Evolutionary conservation across 2,797 vertebrate species (phyloP).

Genomic region (Acipenser transmontanus): DNA sequence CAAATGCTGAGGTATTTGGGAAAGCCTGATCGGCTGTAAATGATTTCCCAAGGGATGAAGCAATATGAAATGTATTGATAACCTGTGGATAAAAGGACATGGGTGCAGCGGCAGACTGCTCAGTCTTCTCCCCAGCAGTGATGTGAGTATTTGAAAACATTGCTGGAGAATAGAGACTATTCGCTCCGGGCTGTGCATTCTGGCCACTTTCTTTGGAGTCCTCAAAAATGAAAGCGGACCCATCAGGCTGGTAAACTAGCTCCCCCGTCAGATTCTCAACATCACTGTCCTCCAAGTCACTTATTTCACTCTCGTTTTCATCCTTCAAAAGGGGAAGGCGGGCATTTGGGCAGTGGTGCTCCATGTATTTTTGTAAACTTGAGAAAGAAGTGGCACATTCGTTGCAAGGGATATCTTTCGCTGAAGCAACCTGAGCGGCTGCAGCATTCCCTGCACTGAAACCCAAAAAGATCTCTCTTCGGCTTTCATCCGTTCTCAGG

Average conservation of each 20-base stretch:
- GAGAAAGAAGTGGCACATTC: slow-evolving; percentile 99
- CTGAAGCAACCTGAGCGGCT: slow-evolving; percentile 84
- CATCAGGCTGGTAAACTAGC: slow-evolving; percentile 99
- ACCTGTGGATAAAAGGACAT: slow-evolving; percentile 99
- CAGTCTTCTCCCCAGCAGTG: slow-evolving; percentile 74
- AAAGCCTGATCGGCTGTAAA: slow-evolving; percentile 91
- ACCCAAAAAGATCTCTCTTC: slow-evolving; percentile 85
- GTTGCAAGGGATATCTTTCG: slow-evolving; percentile 99
- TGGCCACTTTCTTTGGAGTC: slow-evolving; percentile 96
- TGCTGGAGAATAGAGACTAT: slow-evolving; percentile 86
- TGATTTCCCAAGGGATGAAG: slow-evolving; percentile 98
- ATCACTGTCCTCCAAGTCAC: slow-evolving; percentile 94
- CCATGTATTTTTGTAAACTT: slow-evolving; percentile 99
- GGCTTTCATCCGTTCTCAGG: slow-evolving; percentile 88
- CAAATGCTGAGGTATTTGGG: slow-evolving; percentile 99
- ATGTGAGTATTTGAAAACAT: slow-evolving; percentile 85
- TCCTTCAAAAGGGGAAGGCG: slow-evolving; percentile 88
- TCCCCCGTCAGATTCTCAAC: slow-evolving; percentile 97
- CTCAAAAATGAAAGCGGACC: slow-evolving; percentile 99
- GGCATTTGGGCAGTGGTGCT: slow-evolving; percentile 98
- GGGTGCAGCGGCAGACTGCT: slow-evolving; percentile 85
- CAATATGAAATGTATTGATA: slow-evolving; percentile 99
- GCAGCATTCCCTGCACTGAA: slow-evolving; percentile 75
- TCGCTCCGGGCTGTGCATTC: slow-evolving; percentile 70
- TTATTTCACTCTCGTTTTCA: slow-evolving; percentile 81